Evolutionary conservation across 2,888 invertebrate genomes (phyloP), one percentile per base, ranked within the genome.

Genomic region (Acleris cristana): DNA sequence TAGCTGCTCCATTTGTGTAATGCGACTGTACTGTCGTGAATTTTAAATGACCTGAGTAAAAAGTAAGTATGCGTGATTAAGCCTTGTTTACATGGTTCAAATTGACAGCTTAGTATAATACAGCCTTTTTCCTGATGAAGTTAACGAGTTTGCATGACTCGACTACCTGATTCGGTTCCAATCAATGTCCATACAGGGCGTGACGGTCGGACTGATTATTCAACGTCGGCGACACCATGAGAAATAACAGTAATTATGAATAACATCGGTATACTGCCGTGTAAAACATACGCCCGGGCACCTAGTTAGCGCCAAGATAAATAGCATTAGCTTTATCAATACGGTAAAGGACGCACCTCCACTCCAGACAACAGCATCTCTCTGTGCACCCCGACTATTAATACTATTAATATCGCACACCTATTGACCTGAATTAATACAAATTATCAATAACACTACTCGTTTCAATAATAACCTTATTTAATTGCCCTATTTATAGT

Each of bases 71-170:
- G 52, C 62, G 40, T 58, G 57, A 67, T 67, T 62, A 63, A 52
- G 30, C 8, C 61, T 62, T 67, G 62, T 67, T 67, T 67, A 66
- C 62, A 66, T 30, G 52, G 30, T 62, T 56, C 62, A 66, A 62
- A 62, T 56, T 56, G 61, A 57, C 62, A 57, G 34, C 48, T 58
- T 58, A 58, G 57, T 34, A 45, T 52, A 45, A 54, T 49, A 57
- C 23, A 19, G 52, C 40, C 48, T 75, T 78, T 77, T 78, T 78
- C 72, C 74, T 74, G 73, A 69, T 74, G 65, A 62, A 73, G 77
- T 79, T 78, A 79, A 76, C 70, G 69, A 66, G 70, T 67, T 70
- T 58, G 66, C 72, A 64, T 66, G 65, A 69, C 60, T 70, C 68
- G 61, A 71, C 66, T 53, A 52, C 52, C 71, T 77, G 75, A 78